phyloP scores from a whole-genome alignment of 2,888 invertebrate genomes.

The Phalera bucephala region DNA sequence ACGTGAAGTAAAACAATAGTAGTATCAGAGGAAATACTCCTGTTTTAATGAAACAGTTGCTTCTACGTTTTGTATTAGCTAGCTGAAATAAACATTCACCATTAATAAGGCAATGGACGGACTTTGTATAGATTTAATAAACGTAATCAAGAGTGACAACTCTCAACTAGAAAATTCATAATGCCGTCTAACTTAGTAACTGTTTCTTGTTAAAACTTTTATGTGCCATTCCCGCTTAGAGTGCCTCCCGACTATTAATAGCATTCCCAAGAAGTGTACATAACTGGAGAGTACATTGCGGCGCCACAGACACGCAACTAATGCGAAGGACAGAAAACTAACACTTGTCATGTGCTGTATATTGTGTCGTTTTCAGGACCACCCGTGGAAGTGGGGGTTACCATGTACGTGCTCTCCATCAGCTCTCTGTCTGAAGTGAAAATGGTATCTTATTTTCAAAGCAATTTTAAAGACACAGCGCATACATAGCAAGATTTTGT shows the following conservation, averaged over 20 bases:
- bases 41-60: no score
- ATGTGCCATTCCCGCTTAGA: constrained; percentile 6
- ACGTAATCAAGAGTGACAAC: constrained; percentile 1
- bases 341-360: constrained; percentile 51
- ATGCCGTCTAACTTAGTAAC: constrained; percentile 1
- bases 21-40: no score
- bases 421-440: constrained; percentile 93
- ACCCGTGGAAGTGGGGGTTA: constrained; percentile 92
- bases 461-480: constrained; percentile 73
- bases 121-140: no score
- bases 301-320: constrained; percentile 15
- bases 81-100: no score
- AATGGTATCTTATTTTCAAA: constrained; percentile 82
- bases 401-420: constrained; percentile 93
- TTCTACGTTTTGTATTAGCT: no score
- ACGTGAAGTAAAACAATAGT: no score
- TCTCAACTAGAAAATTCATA: constrained; percentile 5
- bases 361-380: constrained; percentile 86
- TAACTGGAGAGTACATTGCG: constrained; percentile 14
- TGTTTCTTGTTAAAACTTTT: constrained; percentile 7
- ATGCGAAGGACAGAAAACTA: constrained; percentile 14
- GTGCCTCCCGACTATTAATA: constrained; percentile 5
- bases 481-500: constrained; percentile 73
- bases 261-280: constrained; percentile 7
- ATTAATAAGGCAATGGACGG: no score